phyloP scores from a whole-genome alignment of 1,140 invertebrate species.

The Aethina tumida region DNA sequence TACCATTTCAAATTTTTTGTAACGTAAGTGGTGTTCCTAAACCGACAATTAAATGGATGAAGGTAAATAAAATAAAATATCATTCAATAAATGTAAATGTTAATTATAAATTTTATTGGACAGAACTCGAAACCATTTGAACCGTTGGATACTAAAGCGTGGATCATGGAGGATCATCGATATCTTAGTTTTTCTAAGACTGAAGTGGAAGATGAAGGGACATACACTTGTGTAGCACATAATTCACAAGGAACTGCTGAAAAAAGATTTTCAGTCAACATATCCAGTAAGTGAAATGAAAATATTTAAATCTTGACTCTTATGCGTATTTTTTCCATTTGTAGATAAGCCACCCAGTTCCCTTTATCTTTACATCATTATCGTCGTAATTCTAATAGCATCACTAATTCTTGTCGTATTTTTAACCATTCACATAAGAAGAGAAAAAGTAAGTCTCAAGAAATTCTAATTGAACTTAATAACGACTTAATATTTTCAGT shows the following conservation, averaged over 20 bases:
- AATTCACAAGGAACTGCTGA: slow-evolving; percentile 35
- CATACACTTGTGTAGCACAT: slow-evolving; percentile 34
- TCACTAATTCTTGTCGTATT: slow-evolving; percentile 1
- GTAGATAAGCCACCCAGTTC: too few species aligned
- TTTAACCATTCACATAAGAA: slow-evolving; percentile 6
- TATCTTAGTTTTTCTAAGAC: slow-evolving; percentile 30
- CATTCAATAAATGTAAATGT: slow-evolving; percentile 3
- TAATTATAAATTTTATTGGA: background rate
- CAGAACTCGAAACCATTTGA: background rate
- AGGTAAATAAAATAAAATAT: slow-evolving; percentile 25
- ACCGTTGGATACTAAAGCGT: background rate
- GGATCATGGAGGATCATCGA: slow-evolving; percentile 35
- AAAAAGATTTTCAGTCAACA: too few species aligned
- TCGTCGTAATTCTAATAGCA: slow-evolving; percentile 9
- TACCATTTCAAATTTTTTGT: too few species aligned
- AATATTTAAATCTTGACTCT: too few species aligned
- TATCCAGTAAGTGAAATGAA: too few species aligned
- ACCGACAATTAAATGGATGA: slow-evolving; percentile 39
- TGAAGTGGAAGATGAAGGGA: slow-evolving; percentile 34
- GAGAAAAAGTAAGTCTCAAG: slow-evolving; percentile 12
- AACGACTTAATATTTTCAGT: slow-evolving; percentile 34
- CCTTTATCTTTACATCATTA: slow-evolving; percentile 34
- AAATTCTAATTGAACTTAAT: too few species aligned
- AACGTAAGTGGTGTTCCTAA: slow-evolving; percentile 35
- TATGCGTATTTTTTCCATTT: too few species aligned